phyloP scores from a whole-genome alignment of 2,113 vertebrate genomes.

The Rhynchomys soricoides region DNA sequence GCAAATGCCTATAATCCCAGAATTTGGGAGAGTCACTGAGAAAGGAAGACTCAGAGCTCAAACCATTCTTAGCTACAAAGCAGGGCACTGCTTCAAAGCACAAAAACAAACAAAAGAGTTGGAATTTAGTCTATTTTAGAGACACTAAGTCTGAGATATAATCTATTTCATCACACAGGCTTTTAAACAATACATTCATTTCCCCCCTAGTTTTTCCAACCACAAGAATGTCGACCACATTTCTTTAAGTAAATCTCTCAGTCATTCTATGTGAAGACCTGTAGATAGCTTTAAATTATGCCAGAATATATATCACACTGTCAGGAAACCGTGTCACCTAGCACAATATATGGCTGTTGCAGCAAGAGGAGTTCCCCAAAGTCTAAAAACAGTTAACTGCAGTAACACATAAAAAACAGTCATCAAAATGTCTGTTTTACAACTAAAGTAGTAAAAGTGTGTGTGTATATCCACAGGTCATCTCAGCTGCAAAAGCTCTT shows the following conservation, averaged over 20 bases:
- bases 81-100: neutral
- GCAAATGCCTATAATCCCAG: neutral
- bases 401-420: neutral
- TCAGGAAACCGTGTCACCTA: slow-evolving; percentile 48
- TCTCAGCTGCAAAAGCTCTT: neutral
- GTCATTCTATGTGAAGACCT: slow-evolving; percentile 20
- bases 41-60: neutral
- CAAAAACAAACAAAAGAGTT: neutral
- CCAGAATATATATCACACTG: slow-evolving; percentile 17
- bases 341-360: neutral
- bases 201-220: slow-evolving; percentile 39
- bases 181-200: slow-evolving; percentile 62
- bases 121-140: slow-evolving; percentile 53
- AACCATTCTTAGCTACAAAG: neutral
- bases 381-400: slow-evolving; percentile 43
- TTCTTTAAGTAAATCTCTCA: slow-evolving; percentile 66
- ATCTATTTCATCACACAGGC: slow-evolving; percentile 29
- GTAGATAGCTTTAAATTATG: slow-evolving; percentile 52
- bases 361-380: slow-evolving; percentile 9
- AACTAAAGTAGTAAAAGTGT: slow-evolving; percentile 25
- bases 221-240: slow-evolving; percentile 61
- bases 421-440: slow-evolving; percentile 33
- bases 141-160: slow-evolving; percentile 37
- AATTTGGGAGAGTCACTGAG: neutral
- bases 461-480: neutral